Evolutionary conservation across 2,113 vertebrate genomes (phyloP).

Genomic region (Neogobius melanostomus): DNA sequence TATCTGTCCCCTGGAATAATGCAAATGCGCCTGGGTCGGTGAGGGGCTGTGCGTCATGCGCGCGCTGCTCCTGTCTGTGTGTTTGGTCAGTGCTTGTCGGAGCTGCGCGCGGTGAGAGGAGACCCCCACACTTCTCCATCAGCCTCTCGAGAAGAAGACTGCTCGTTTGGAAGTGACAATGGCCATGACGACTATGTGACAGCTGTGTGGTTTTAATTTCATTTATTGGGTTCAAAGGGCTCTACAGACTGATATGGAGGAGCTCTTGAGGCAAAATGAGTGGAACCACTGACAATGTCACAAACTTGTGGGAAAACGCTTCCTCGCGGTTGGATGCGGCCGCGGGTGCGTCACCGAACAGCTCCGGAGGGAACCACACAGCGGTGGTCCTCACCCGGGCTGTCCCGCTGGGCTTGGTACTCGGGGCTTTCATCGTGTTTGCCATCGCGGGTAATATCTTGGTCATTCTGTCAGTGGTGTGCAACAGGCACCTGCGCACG

Average conservation of each 20-base stretch:
- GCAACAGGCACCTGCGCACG: slow-evolving; percentile 94
- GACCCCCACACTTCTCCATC: slow-evolving; percentile 51
- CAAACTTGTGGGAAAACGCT: slow-evolving; percentile 70
- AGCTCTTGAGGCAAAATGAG: slow-evolving; percentile 73
- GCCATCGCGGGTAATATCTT: slow-evolving; percentile 95
- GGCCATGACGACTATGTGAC: slow-evolving; percentile 22
- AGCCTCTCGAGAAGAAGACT: slow-evolving; percentile 41
- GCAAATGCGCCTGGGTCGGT: background rate
- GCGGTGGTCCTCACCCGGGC: slow-evolving; percentile 82
- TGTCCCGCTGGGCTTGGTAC: slow-evolving; percentile 86
- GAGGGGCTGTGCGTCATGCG: slow-evolving; percentile 36
- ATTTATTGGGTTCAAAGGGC: slow-evolving; percentile 30
- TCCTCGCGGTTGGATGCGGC: slow-evolving; percentile 66
- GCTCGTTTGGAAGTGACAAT: slow-evolving; percentile 10
- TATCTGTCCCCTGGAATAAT: slow-evolving; percentile 10
- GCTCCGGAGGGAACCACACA: slow-evolving; percentile 76
- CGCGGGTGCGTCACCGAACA: slow-evolving; percentile 64
- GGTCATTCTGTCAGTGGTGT: slow-evolving; percentile 93
- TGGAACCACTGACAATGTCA: slow-evolving; percentile 75
- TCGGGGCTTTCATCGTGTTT: slow-evolving; percentile 93
- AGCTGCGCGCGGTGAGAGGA: slow-evolving; percentile 52
- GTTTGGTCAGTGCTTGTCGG: slow-evolving; percentile 43
- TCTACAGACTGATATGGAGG: slow-evolving; percentile 76
- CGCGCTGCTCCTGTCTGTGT: slow-evolving; percentile 24
- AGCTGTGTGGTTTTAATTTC: slow-evolving; percentile 29